Conservation (phyloP, 1,140 invertebrate genomes). For the Macrotrachela quadricornifera region DNA sequence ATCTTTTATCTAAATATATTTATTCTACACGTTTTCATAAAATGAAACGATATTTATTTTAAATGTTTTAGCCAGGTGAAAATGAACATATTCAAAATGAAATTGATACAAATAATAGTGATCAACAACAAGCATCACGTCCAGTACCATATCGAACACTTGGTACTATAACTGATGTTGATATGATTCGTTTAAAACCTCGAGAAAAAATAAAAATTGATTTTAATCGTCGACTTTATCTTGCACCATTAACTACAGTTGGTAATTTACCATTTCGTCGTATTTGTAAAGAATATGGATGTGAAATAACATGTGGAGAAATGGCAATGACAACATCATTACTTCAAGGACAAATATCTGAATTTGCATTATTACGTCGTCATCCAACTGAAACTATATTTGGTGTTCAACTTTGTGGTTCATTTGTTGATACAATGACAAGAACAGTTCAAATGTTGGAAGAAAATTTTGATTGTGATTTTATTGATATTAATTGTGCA, state of each 20-base stretch:
- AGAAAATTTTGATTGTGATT: conserved; percentile 63
- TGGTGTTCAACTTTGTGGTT: conserved; percentile 76
- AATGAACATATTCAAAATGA: conserved; percentile 7
- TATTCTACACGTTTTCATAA: no score
- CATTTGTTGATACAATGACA: conserved; percentile 61
- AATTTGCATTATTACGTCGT: conserved; percentile 82
- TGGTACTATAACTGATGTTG: conserved; percentile 40
- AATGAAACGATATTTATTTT: no score
- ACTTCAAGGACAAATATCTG: conserved; percentile 61
- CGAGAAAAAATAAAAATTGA: conserved; percentile 46
- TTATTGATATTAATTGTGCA: conserved; percentile 85
- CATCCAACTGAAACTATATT: conserved; percentile 77
- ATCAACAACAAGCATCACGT: conserved; percentile 6
- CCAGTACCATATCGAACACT: conserved; percentile 10
- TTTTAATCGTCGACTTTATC: conserved; percentile 64
- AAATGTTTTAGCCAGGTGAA: neutral
- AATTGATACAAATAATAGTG: neutral
- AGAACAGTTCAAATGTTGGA: conserved; percentile 65
- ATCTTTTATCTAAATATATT: no score
- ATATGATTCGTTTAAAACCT: conserved; percentile 40
- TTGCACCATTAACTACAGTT: conserved; percentile 79
- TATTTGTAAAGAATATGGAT: conserved; percentile 80
- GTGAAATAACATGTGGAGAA: conserved; percentile 89
- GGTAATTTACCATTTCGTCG: conserved; percentile 90
- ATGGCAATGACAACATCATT: conserved; percentile 74